phyloP scores from a whole-genome alignment of 2,797 vertebrate species.

The Spondyliosoma cantharus region DNA sequence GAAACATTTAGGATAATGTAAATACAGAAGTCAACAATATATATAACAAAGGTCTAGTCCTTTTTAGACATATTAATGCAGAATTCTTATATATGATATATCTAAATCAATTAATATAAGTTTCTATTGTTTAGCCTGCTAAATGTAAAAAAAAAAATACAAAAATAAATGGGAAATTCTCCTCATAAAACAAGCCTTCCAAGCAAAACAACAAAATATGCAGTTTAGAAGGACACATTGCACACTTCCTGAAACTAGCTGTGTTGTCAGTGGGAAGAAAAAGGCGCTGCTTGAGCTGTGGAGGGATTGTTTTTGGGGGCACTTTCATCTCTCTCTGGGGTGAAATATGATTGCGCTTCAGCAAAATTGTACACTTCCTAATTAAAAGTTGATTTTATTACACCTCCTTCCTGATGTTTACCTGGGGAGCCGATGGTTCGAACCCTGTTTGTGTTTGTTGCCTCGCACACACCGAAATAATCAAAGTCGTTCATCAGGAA shows the following conservation, averaged over 20 bases:
- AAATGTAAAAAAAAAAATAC: too few species aligned
- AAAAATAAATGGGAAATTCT: neutral
- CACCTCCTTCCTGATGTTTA: neutral
- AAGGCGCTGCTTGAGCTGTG: neutral
- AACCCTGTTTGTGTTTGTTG: neutral
- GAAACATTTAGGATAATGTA: too few species aligned
- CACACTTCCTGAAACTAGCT: too few species aligned
- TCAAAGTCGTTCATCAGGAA: constrained; percentile 32
- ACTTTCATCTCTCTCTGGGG: neutral
- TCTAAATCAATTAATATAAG: too few species aligned
- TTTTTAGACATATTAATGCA: too few species aligned
- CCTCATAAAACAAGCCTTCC: too few species aligned
- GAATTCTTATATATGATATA: too few species aligned
- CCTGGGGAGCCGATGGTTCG: constrained; percentile 19
- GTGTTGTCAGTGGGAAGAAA: neutral
- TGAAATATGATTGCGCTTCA: neutral
- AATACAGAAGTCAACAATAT: too few species aligned
- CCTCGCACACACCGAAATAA: constrained; percentile 20
- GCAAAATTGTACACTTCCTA: neutral
- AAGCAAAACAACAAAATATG: too few species aligned
- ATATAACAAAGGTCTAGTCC: too few species aligned
- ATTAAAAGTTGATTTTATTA: constrained; percentile 46
- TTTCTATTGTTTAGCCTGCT: too few species aligned
- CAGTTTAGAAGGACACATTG: too few species aligned
- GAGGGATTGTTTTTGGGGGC: neutral